Evolutionary conservation across 2,888 invertebrate species (phyloP).

Genomic region (Scrobipalpa costella): DNA sequence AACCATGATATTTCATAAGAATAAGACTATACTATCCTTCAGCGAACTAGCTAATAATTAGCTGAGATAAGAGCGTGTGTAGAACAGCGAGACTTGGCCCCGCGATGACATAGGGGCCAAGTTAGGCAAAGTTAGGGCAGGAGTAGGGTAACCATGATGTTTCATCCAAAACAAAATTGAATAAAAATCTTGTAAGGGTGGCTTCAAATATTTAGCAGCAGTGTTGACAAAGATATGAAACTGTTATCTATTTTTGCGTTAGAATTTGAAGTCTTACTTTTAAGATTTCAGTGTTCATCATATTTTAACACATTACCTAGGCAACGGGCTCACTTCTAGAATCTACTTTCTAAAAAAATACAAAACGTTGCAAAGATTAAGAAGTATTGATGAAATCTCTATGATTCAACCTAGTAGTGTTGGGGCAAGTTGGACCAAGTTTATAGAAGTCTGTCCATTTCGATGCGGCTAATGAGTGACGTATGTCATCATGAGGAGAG

Average conservation of each 20-base stretch:
- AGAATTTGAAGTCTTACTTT: too few relatives aligned
- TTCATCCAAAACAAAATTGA: neutral
- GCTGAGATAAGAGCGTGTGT: neutral
- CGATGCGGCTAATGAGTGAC: slow-evolving; percentile 6
- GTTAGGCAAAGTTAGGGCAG: neutral
- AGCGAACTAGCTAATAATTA: neutral
- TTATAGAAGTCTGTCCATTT: slow-evolving; percentile 6
- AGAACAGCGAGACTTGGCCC: neutral
- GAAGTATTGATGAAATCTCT: too few relatives aligned
- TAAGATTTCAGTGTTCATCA: too few relatives aligned
- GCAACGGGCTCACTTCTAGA: too few relatives aligned
- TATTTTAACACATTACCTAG: too few relatives aligned
- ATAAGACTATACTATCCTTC: neutral
- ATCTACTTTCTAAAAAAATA: too few relatives aligned
- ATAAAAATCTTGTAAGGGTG: too few relatives aligned
- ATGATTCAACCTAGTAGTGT: neutral
- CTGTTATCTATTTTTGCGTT: too few relatives aligned
- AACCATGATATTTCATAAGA: neutral
- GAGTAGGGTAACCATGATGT: neutral
- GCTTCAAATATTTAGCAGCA: too few relatives aligned
- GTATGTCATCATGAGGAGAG: neutral
- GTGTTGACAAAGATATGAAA: too few relatives aligned
- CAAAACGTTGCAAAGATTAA: too few relatives aligned
- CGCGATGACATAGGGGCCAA: neutral
- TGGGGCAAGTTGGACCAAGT: neutral